Percentiles rank a stretch among this genome's conserved stretches.
Evolutionary conservation across 2,797 vertebrate species (phyloP).

Genomic region (Poeciliopsis turneri): DNA sequence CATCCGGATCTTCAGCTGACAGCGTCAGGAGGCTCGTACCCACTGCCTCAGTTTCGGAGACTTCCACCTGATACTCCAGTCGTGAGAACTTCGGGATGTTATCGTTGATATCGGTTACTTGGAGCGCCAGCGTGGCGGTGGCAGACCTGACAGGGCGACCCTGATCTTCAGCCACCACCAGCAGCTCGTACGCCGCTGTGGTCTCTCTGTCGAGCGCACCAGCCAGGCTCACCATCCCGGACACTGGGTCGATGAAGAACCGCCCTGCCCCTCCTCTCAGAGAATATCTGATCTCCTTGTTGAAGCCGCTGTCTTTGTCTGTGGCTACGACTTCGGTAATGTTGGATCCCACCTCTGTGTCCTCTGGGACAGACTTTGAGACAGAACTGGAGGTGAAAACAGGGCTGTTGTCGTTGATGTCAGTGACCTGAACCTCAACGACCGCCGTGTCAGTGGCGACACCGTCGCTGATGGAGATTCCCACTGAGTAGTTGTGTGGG

Average conservation of each 20-base stretch:
- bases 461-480: slow-evolving; percentile 78
- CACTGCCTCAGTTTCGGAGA: slow-evolving; percentile 59
- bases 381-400: slow-evolving; percentile 55
- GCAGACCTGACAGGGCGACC: slow-evolving; percentile 72
- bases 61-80: slow-evolving; percentile 47
- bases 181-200: slow-evolving; percentile 65
- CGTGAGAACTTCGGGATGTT: slow-evolving; percentile 71
- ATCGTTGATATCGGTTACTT: slow-evolving; percentile 78
- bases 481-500: slow-evolving; percentile 69
- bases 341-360: slow-evolving; percentile 4
- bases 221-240: slow-evolving; percentile 69
- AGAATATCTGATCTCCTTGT: slow-evolving; percentile 76
- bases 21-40: slow-evolving; percentile 53
- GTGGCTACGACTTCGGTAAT: slow-evolving; percentile 57
- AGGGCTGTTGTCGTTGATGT: slow-evolving; percentile 83
- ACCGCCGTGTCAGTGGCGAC: slow-evolving; percentile 55
- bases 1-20: slow-evolving; percentile 74
- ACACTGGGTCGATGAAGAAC: slow-evolving; percentile 68
- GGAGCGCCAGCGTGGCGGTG: slow-evolving; percentile 61
- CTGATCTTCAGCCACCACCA: slow-evolving; percentile 80
- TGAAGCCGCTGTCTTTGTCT: slow-evolving; percentile 77
- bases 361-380: slow-evolving; percentile 54
- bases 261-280: slow-evolving; percentile 75
- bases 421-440: slow-evolving; percentile 73
- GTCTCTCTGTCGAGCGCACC: slow-evolving; percentile 77